These are phyloP conservation scores for Cygnus olor DNA, from an alignment of 2,797 vertebrate species.

Conservation along the genomic window DNA sequence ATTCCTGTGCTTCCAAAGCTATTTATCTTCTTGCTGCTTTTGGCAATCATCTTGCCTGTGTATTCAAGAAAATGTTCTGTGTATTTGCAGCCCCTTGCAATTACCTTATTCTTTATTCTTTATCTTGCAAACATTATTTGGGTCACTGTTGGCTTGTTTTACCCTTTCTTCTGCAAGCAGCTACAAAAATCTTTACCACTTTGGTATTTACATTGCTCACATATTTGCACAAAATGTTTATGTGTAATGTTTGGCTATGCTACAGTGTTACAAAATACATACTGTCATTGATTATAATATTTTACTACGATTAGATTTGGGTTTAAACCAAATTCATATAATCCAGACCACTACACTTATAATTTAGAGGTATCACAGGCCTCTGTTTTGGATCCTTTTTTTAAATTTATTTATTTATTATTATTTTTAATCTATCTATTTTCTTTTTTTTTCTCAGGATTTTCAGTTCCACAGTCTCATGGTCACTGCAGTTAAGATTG, in stretches of 20 bases:
- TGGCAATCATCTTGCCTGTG: neutral
- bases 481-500: neutral
- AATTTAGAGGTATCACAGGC: neutral
- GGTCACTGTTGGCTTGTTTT: neutral
- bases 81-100: neutral
- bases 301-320: neutral
- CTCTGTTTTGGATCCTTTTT: neutral
- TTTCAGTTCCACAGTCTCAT: neutral
- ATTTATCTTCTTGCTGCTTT: neutral
- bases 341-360: neutral
- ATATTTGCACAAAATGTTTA: neutral
- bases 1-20: neutral
- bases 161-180: neutral
- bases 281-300: neutral
- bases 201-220: neutral
- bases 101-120: neutral
- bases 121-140: neutral
- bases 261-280: neutral
- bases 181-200: neutral
- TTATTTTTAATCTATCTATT: neutral
- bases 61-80: neutral
- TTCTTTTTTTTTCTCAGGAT: neutral
- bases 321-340: neutral
- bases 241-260: neutral
- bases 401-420: neutral